A percentile compares a stretch with the other conserved stretches of the same genome.
Evolutionary conservation across 2,888 invertebrate species (phyloP).

Genomic region (Dinocampus coccinellae): DNA sequence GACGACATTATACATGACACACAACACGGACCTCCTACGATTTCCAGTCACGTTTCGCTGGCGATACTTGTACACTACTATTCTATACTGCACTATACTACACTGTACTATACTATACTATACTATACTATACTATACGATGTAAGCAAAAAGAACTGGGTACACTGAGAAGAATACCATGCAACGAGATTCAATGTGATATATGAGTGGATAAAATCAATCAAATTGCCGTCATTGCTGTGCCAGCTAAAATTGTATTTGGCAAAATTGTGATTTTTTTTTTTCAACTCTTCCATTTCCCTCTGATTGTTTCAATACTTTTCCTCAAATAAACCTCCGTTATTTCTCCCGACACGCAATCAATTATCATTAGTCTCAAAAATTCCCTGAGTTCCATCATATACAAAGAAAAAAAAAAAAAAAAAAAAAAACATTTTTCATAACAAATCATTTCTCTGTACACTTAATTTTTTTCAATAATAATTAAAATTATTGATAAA

Average conservation of each 20-base stretch:
- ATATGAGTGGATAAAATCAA: constrained; percentile 44
- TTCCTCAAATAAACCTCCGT: background rate
- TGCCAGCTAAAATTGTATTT: constrained; percentile 1
- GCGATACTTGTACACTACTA: constrained; percentile 10
- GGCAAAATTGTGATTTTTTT: background rate
- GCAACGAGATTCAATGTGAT: constrained; percentile 40
- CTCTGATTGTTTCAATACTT: background rate
- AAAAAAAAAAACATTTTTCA: background rate
- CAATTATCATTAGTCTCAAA: background rate
- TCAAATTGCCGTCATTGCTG: constrained; percentile 38
- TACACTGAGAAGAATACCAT: constrained; percentile 39
- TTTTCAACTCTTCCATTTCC: background rate
- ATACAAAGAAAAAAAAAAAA: background rate
- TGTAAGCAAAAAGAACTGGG: background rate
- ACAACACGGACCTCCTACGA: constrained; percentile 31
- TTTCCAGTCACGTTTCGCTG: constrained; percentile 44
- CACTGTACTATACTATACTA: constrained; percentile 6
- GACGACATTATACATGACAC: constrained; percentile 36
- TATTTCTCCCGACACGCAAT: background rate
- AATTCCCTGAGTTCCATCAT: background rate
- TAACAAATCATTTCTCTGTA: background rate
- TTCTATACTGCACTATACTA: constrained; percentile 5
- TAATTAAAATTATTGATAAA: background rate
- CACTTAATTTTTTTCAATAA: background rate
- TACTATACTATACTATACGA: constrained; percentile 4